These are phyloP conservation scores for Kryptopterus vitreolus DNA, from an alignment of 2,797 vertebrate genomes.

Conservation along the genomic window DNA sequence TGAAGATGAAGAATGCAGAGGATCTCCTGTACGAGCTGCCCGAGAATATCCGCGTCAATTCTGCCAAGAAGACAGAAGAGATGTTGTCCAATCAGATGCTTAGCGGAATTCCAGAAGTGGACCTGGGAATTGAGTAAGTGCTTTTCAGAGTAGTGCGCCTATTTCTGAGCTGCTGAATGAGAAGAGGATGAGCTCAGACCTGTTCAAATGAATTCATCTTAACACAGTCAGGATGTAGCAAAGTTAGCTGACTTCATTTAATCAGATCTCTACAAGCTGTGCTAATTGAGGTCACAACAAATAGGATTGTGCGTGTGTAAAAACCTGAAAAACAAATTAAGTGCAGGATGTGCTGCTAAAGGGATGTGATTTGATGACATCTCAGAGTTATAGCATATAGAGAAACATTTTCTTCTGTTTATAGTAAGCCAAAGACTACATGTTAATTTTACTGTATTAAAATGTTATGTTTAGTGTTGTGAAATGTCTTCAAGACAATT, in stretches of 20 bases:
- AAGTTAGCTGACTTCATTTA: not conserved
- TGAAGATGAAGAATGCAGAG: conserved; percentile 92
- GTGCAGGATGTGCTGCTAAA: not conserved
- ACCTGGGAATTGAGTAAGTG: conserved; percentile 93
- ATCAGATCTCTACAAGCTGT: not conserved
- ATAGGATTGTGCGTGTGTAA: not conserved
- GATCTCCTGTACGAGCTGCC: conserved; percentile 94
- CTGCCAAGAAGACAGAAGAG: conserved; percentile 97
- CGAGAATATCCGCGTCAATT: conserved; percentile 91
- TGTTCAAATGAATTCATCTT: not conserved
- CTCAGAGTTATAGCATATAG: not conserved
- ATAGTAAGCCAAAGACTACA: not conserved
- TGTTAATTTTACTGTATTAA: too few relatives aligned
- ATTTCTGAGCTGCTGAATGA: not conserved
- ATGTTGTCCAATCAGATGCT: conserved; percentile 99
- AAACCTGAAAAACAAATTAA: not conserved
- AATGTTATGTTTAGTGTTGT: not conserved
- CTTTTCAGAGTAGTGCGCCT: not conserved
- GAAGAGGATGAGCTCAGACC: not conserved
- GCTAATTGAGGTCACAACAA: not conserved
- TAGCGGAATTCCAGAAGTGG: conserved; percentile 96
- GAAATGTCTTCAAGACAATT: not conserved
- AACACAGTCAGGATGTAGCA: not conserved
- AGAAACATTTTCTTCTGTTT: not conserved
- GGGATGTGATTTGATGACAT: not conserved